These are phyloP conservation scores for Drosophila barbarae DNA, from an alignment of 2,888 invertebrate genomes.

Conservation along the genomic window DNA sequence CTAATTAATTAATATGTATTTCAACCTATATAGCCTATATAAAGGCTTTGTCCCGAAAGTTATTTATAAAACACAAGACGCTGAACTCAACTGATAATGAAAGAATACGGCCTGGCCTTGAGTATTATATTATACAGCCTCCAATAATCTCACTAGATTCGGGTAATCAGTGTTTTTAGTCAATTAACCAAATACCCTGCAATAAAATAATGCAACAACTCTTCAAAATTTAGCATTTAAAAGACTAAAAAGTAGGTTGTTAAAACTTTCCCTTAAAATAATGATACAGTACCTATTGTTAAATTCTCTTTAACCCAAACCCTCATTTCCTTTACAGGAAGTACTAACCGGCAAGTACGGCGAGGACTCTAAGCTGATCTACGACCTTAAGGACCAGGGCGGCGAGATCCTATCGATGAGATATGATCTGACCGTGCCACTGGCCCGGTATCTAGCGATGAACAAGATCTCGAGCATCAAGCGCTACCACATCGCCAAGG, in stretches of 20 bases:
- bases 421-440: conserved; percentile 98
- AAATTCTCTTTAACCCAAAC: background rate
- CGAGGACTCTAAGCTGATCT: conserved; percentile 99
- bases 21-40: no score
- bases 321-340: conserved; percentile 83
- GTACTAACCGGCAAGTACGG: conserved; percentile 99
- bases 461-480: conserved; percentile 96
- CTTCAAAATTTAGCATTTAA: background rate
- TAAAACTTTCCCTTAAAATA: background rate
- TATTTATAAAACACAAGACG: background rate
- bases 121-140: background rate
- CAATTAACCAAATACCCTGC: background rate
- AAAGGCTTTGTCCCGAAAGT: no score
- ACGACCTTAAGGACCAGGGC: conserved; percentile 98
- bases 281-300: background rate
- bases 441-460: conserved; percentile 99
- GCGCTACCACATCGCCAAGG: conserved; percentile 99
- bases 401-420: conserved; percentile 97
- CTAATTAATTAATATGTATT: background rate
- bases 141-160: background rate
- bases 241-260: background rate
- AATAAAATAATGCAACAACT: background rate
- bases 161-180: background rate
- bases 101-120: background rate
- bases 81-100: conserved; percentile 3